Conservation (phyloP, 2,888 invertebrate species). For the Deilephila porcellus region DNA sequence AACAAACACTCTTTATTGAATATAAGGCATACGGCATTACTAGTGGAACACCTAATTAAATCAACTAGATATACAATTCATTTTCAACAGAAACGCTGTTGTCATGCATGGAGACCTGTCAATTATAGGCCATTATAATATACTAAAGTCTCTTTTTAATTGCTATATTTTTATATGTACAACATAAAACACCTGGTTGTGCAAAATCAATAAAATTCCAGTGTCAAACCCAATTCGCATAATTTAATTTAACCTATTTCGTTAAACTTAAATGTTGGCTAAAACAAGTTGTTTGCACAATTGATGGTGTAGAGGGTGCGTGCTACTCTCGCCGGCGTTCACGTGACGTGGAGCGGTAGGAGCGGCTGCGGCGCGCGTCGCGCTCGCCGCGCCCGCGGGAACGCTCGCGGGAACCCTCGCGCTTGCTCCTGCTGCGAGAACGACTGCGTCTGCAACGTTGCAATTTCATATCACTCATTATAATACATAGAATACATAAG, state of each 20-base stretch:
- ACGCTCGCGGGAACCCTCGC: constrained; percentile 64
- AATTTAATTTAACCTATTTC: constrained; percentile 3
- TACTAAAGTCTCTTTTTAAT: constrained; percentile 3
- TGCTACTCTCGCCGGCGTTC: constrained; percentile 72
- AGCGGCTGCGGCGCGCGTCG: constrained; percentile 69
- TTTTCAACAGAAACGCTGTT: not conserved
- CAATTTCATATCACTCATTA: not conserved
- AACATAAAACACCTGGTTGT: constrained; percentile 18
- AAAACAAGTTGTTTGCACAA: constrained; percentile 10
- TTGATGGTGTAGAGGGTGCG: constrained; percentile 23
- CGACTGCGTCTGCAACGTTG: constrained; percentile 57
- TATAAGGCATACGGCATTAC: constrained; percentile 1
- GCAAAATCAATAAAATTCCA: constrained; percentile 8
- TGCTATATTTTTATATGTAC: not conserved
- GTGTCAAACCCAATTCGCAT: constrained; percentile 9
- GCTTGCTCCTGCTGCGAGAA: constrained; percentile 68
- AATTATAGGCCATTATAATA: not conserved
- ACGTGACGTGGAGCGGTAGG: constrained; percentile 70
- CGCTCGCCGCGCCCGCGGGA: constrained; percentile 64
- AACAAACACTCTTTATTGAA: constrained; percentile 8
- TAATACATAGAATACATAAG: not conserved
- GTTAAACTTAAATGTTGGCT: constrained; percentile 12
- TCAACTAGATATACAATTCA: not conserved
- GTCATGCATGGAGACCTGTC: not conserved
- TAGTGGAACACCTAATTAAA: not conserved